phyloP scores from a whole-genome alignment of 2,113 vertebrate species.

The Gymnobelideus leadbeateri region DNA sequence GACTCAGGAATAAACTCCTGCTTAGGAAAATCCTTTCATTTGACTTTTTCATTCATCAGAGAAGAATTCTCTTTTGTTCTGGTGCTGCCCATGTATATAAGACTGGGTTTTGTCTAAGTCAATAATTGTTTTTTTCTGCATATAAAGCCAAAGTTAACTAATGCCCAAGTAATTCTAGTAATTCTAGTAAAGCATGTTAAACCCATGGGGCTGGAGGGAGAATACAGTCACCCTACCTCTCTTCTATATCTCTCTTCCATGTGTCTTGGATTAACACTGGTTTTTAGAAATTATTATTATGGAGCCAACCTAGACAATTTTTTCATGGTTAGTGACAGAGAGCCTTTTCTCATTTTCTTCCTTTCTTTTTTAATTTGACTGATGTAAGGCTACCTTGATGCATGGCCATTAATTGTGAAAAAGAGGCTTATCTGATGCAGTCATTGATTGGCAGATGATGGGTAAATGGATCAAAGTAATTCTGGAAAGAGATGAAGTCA shows the following conservation, averaged over 20 bases:
- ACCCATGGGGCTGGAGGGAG: slow-evolving; percentile 11
- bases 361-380: not conserved
- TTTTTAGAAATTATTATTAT: not conserved
- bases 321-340: not conserved
- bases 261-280: slow-evolving; percentile 20
- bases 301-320: not conserved
- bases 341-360: not conserved
- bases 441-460: not conserved
- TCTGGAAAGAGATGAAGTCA: slow-evolving; percentile 10
- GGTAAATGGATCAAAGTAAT: slow-evolving; percentile 17
- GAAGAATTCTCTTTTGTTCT: slow-evolving; percentile 7
- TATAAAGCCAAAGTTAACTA: slow-evolving; percentile 46
- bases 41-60: slow-evolving; percentile 2
- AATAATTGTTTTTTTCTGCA: not conserved
- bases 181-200: slow-evolving; percentile 12
- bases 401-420: not conserved
- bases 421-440: not conserved
- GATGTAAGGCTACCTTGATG: not conserved
- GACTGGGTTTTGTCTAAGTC: slow-evolving; percentile 21
- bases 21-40: slow-evolving; percentile 35
- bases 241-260: not conserved
- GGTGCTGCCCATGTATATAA: not conserved
- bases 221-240: not conserved
- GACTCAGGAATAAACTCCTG: slow-evolving; percentile 62
- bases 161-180: slow-evolving; percentile 11